phyloP scores from a whole-genome alignment of 2,888 invertebrate species.

The Napeogenes inachia region DNA sequence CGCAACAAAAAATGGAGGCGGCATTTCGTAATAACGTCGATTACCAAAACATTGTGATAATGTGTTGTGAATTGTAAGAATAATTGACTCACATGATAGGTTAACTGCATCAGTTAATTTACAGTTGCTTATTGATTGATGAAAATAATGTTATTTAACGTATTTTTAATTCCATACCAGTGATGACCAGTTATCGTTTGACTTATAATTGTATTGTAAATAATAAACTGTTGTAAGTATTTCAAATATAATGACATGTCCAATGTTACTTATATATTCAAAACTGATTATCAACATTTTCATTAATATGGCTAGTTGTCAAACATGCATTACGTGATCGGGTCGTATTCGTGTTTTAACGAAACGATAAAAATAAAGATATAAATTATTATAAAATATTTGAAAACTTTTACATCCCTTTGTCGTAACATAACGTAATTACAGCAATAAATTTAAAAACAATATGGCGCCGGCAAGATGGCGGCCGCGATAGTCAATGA shows the following conservation, averaged over 20 bases:
- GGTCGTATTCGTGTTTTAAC: constrained; percentile 22
- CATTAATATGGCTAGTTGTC: constrained; percentile 10
- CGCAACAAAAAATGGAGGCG: background rate
- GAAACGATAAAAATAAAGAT: constrained; percentile 29
- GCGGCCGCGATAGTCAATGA: constrained; percentile 51
- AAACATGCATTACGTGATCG: constrained; percentile 27
- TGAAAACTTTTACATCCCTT: constrained; percentile 36
- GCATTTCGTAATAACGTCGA: background rate
- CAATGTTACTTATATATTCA: too few species aligned
- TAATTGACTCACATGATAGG: too few species aligned
- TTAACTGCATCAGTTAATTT: too few species aligned
- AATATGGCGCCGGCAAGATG: constrained; percentile 60
- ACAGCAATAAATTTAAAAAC: constrained; percentile 65
- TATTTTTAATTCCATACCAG: too few species aligned
- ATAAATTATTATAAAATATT: constrained; percentile 32
- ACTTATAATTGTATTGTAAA: too few species aligned
- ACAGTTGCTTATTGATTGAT: too few species aligned
- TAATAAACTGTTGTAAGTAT: too few species aligned
- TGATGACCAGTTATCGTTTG: too few species aligned
- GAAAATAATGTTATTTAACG: too few species aligned
- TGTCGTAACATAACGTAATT: constrained; percentile 58
- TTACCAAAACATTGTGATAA: too few species aligned
- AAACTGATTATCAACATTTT: background rate
- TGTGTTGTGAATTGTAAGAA: too few species aligned
- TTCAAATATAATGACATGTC: too few species aligned